A percentile compares a stretch with the other conserved stretches of the same genome.
Evolutionary conservation across 2,888 invertebrate species (phyloP).

Genomic region (Brenthis ino): DNA sequence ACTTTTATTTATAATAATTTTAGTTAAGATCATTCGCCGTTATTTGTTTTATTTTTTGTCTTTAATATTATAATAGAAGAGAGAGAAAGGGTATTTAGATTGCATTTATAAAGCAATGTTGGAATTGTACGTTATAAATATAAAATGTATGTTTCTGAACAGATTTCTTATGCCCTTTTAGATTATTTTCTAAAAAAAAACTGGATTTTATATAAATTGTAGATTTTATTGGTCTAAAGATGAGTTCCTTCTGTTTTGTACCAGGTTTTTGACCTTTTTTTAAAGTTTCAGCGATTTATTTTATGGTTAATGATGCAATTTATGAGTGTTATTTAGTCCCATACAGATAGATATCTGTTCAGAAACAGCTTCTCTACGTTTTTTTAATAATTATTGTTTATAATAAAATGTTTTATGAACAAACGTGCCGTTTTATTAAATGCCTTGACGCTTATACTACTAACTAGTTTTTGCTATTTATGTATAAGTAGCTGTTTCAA

Average conservation of each 20-base stretch:
- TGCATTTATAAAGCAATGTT: constrained; percentile 77
- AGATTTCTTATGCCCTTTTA: constrained; percentile 14
- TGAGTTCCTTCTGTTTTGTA: too few species aligned
- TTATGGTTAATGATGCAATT: not conserved
- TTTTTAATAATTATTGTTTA: constrained; percentile 78
- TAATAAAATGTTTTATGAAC: constrained; percentile 77
- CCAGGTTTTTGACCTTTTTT: too few species aligned
- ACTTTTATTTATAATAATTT: constrained; percentile 5
- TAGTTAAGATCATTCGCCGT: constrained; percentile 22
- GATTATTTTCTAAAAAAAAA: not conserved
- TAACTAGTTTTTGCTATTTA: too few species aligned
- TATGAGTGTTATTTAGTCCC: not conserved
- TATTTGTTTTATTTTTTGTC: constrained; percentile 36
- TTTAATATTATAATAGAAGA: constrained; percentile 33
- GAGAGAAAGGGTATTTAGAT: constrained; percentile 53
- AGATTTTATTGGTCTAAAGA: too few species aligned
- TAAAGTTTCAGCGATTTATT: too few species aligned
- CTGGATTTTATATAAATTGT: not conserved
- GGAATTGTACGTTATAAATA: constrained; percentile 57
- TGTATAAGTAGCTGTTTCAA: too few species aligned
- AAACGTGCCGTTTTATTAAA: constrained; percentile 38
- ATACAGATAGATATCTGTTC: constrained; percentile 40
- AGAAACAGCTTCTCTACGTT: constrained; percentile 60
- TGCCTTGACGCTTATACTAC: not conserved
- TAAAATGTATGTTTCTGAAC: constrained; percentile 27